Percentiles rank a stretch among this genome's conserved stretches.
These are phyloP conservation scores for Adelges cooleyi DNA, from an alignment of 1,140 invertebrate genomes.

Conservation along the genomic window DNA sequence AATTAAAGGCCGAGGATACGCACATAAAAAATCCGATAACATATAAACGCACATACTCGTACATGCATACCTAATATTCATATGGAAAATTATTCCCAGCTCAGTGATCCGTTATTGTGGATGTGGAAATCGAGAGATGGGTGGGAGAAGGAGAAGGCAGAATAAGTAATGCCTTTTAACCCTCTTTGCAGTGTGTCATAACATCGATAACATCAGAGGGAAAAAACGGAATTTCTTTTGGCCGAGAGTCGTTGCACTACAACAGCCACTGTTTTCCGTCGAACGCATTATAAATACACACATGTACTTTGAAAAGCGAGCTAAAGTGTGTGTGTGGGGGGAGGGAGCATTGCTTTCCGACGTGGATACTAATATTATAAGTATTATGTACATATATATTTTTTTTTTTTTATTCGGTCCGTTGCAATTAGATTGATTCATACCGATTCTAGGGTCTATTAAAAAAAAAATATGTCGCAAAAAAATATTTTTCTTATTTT, in stretches of 20 bases:
- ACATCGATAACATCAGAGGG: slow-evolving; percentile 5
- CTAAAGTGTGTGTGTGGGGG: no score
- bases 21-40: no score
- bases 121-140: background rate
- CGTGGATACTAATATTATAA: background rate
- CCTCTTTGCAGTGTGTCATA: background rate
- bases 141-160: background rate
- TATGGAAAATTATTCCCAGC: slow-evolving; percentile 13
- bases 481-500: background rate
- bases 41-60: background rate
- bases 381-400: no score
- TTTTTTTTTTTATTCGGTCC: slow-evolving; percentile 15
- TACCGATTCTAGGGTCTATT: background rate
- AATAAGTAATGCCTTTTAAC: background rate
- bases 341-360: background rate
- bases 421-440: slow-evolving; percentile 4
- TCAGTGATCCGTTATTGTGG: slow-evolving; percentile 21
- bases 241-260: background rate
- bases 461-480: background rate
- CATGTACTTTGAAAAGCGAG: background rate
- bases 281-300: background rate
- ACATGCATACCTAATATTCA: background rate
- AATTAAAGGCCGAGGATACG: slow-evolving; percentile 4
- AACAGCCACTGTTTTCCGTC: background rate
- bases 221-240: slow-evolving; percentile 15